Evolutionary conservation across 2,113 vertebrate genomes (phyloP).

Genomic region (Myotis yumanensis): DNA sequence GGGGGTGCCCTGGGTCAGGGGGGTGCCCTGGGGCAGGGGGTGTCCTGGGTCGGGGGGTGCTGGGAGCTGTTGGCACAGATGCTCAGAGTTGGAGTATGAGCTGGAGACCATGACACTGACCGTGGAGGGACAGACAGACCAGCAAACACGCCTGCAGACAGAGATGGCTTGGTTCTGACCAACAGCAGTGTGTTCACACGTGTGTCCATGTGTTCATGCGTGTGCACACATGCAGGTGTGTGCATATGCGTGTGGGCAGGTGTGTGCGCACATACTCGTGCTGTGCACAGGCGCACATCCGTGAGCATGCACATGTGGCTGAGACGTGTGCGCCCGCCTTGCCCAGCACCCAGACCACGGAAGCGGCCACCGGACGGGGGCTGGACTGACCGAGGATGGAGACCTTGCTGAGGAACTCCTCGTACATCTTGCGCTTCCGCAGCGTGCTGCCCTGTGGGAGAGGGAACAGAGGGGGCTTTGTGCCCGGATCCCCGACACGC

Average conservation of each 20-base stretch:
- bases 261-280: too few relatives aligned
- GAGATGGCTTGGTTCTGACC: background rate
- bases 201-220: too few relatives aligned
- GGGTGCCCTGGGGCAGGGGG: too few relatives aligned
- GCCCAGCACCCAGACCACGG: background rate
- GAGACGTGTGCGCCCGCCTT: background rate
- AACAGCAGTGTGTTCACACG: background rate
- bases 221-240: too few relatives aligned
- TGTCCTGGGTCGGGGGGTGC: too few relatives aligned
- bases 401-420: constrained; percentile 98
- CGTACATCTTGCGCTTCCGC: constrained; percentile 98
- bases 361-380: too few relatives aligned
- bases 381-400: constrained; percentile 94
- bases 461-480: background rate
- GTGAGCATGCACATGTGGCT: background rate
- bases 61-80: too few relatives aligned
- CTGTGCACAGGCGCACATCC: background rate
- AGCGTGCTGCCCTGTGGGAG: constrained; percentile 93
- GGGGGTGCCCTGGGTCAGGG: too few relatives aligned
- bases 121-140: background rate
- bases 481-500: fast-evolving
- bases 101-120: background rate
- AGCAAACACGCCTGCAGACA: background rate
- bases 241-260: too few relatives aligned
- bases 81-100: background rate